Conservation (phyloP, 2,113 vertebrate genomes). For the Daphoenositta chrysoptera region DNA sequence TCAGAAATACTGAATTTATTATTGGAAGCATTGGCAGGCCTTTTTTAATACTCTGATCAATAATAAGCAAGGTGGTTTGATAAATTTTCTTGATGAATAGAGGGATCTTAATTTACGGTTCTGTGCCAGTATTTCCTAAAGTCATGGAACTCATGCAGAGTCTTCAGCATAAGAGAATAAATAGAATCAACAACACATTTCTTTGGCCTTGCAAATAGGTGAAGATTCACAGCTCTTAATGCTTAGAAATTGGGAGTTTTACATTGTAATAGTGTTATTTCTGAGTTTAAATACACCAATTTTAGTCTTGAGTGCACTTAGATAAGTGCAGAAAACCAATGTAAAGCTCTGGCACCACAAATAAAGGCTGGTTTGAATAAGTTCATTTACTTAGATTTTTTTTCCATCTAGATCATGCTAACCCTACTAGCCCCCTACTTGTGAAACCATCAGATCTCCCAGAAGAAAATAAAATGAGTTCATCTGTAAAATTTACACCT, state of each 20-base stretch:
- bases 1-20: not conserved
- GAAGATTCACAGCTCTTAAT: not conserved
- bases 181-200: not conserved
- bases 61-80: not conserved
- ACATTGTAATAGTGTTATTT: not conserved
- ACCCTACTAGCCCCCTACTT: slow-evolving; percentile 92
- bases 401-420: slow-evolving; percentile 82
- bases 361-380: not conserved
- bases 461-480: slow-evolving; percentile 88
- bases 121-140: not conserved
- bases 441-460: slow-evolving; percentile 88
- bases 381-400: not conserved
- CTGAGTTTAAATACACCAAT: not conserved
- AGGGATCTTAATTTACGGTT: not conserved
- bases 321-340: not conserved
- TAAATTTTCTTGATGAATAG: not conserved
- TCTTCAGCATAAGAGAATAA: not conserved
- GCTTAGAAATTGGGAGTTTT: not conserved
- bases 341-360: not conserved
- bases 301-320: not conserved
- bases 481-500: slow-evolving; percentile 90
- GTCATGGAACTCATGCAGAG: not conserved
- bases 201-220: not conserved
- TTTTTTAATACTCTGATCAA: not conserved
- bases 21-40: not conserved